A percentile compares a stretch with the other conserved stretches of the same genome.
Conservation (phyloP, 1,140 invertebrate genomes). For the Drosophila jambulina region DNA sequence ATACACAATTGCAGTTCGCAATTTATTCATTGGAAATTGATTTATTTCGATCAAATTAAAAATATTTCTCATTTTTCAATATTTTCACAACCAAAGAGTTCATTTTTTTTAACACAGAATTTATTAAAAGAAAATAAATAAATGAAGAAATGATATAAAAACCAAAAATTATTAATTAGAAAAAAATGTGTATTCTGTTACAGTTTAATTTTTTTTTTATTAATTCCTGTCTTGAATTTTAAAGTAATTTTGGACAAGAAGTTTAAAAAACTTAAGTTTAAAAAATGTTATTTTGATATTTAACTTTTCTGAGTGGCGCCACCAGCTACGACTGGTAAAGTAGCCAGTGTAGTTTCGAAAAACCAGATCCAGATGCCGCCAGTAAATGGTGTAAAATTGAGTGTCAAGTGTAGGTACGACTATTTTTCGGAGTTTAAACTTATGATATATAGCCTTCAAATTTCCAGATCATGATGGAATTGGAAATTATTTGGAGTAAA, state of each 20-base stretch:
- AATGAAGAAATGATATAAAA: too few species aligned
- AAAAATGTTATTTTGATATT: background rate
- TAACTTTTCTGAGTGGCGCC: conserved; percentile 1
- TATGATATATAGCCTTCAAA: too few species aligned
- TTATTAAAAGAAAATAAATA: too few species aligned
- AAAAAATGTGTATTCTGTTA: too few species aligned
- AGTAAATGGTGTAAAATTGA: background rate
- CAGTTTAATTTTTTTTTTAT: background rate
- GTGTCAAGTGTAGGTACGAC: background rate
- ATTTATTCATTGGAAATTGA: background rate
- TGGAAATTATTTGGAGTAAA: background rate
- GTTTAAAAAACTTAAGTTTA: too few species aligned
- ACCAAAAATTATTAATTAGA: too few species aligned
- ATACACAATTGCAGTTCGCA: background rate
- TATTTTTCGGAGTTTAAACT: background rate
- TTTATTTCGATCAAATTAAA: background rate
- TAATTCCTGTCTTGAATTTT: background rate
- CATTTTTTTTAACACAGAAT: too few species aligned
- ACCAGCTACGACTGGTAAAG: too few species aligned
- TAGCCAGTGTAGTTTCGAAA: background rate
- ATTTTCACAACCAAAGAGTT: too few species aligned
- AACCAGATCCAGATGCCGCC: conserved; percentile 1
- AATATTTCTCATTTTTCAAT: background rate
- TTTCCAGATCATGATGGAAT: fast-evolving
- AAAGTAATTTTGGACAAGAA: too few species aligned